Evolutionary conservation across 2,888 invertebrate genomes (phyloP), one percentile per base, ranked within the genome.

Genomic region (Anorthoa munda): DNA sequence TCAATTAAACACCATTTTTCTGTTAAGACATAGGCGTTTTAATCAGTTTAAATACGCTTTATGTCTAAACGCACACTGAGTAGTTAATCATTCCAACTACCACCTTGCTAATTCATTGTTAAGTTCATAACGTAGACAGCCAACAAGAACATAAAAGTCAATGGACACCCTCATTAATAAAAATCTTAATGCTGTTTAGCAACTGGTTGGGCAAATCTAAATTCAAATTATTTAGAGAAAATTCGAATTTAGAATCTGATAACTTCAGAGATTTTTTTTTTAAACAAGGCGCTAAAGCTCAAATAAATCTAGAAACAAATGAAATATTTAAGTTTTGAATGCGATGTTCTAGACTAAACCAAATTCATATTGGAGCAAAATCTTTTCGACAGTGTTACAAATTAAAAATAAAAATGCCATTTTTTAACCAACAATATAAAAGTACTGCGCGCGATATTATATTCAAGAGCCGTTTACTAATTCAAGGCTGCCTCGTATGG

Each of bases 391-490:
- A 63, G 13, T 55, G 46, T 65, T 48, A 58, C 56, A 73, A 77
- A 45, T 48, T 56, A 23, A 65, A n/a, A 13, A 55, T n/a, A 26
- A 46, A 11, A 17, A 39, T 17, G 17, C 17, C 23, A 48, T 48
- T 66, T 76, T 4, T 55, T 23, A 13, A 55, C 46, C 53, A 72
- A 9, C n/a, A 75, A 61, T 56, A 31, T 45, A 48, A 64, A 71
- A 60, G 23, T 58, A 21, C 66, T 48, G 15, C 31, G 11, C 9
- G 12, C 63, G 23, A 69, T 59, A 58, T 46, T 18, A 75, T 18
- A 75, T 55, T 75, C 39, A 39, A 50, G 66, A 9, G 17, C 23
- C 50, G 39, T n/a, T 83, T 45, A 76, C 45, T 69, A 51, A 74
- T 74, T 77, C 71, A 77, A 58, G 53, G n/a, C n/a, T 23, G 26